phyloP scores from a whole-genome alignment of 2,113 vertebrate genomes.

The Aviceda subcristata region DNA sequence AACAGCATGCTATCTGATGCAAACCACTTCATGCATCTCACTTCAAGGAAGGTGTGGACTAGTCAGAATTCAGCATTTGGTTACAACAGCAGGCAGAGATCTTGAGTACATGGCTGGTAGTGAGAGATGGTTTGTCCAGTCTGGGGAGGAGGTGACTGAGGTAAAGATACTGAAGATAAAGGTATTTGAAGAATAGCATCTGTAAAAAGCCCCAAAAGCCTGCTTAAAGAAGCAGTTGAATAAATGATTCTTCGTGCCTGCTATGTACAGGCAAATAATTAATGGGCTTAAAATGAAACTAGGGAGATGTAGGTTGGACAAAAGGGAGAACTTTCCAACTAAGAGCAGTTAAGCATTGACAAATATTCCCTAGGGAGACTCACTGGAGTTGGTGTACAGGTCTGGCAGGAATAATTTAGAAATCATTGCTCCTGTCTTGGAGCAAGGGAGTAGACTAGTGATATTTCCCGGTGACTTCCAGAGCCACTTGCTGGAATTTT shows the following conservation, averaged over 20 bases:
- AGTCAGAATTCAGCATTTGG: background rate
- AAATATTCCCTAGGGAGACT: background rate
- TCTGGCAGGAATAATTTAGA: background rate
- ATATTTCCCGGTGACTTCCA: background rate
- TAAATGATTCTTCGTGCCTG: background rate
- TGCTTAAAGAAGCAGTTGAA: background rate
- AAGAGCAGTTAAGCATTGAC: background rate
- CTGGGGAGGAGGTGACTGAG: background rate
- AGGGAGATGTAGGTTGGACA: background rate
- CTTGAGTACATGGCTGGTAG: accelerated
- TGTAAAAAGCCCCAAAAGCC: background rate
- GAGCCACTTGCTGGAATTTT: background rate
- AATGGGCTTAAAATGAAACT: background rate
- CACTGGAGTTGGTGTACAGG: background rate
- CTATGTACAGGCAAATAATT: background rate
- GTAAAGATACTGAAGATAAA: background rate
- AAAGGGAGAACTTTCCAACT: background rate
- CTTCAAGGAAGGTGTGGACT: background rate
- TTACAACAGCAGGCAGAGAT: background rate
- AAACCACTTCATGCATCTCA: background rate
- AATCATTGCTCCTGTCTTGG: background rate
- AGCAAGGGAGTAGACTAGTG: background rate
- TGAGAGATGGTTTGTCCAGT: background rate
- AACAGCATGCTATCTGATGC: accelerated
- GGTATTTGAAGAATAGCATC: background rate